These are phyloP conservation scores for Corapipo altera DNA, from an alignment of 2,113 vertebrate genomes.

Conservation along the genomic window DNA sequence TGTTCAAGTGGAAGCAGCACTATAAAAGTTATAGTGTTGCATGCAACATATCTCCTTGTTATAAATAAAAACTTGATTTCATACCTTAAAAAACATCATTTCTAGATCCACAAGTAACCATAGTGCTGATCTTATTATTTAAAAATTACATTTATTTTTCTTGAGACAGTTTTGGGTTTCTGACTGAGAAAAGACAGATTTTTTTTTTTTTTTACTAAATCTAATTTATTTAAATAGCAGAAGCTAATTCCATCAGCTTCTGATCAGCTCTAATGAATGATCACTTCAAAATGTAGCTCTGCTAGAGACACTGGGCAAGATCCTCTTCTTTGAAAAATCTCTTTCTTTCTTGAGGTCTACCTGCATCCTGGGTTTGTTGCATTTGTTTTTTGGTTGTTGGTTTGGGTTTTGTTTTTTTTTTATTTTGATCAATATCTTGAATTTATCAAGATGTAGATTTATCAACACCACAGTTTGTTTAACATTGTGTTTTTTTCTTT, in stretches of 20 bases:
- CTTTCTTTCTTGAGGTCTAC: not conserved
- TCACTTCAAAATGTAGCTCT: not conserved
- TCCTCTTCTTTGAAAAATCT: not conserved
- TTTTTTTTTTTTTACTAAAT: not conserved
- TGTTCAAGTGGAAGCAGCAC: not conserved
- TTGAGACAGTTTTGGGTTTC: too few relatives aligned
- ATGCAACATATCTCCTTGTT: not conserved
- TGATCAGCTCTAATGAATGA: not conserved
- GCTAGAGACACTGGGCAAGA: not conserved
- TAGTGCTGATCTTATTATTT: not conserved
- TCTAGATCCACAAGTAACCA: not conserved
- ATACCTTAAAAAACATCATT: not conserved
- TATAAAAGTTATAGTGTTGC: not conserved
- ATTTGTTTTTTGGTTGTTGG: not conserved
- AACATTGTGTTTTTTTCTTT: not conserved
- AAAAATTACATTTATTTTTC: not conserved
- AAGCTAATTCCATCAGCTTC: not conserved
- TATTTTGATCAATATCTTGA: fast-evolving
- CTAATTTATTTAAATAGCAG: not conserved
- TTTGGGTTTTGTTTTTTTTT: not conserved
- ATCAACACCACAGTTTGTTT: not conserved
- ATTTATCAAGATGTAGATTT: not conserved
- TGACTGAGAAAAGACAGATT: not conserved
- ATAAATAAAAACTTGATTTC: not conserved
- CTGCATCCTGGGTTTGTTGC: not conserved